Base-by-base conservation (phyloP, 2,888 invertebrate genomes). In the Spilarctia lutea region DNA sequence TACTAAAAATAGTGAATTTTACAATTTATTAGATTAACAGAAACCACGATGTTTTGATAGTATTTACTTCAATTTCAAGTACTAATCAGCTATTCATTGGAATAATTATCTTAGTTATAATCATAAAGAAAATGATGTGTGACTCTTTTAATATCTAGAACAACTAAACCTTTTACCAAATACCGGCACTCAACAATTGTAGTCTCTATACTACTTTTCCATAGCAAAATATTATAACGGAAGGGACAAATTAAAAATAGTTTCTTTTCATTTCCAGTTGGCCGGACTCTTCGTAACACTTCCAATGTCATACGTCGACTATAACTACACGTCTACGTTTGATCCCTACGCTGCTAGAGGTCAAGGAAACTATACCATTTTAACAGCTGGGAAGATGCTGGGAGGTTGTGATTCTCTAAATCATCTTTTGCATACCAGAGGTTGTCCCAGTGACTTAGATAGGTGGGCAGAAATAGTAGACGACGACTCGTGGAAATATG, bases 301-400 rank as follows among this genome's bases (percentile, higher is more conserved):
- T 65, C 82, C 85, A 0, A 91, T 91, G 79, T 97, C 97, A 73
- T 90, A 74, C 11, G 90, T 75, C 3, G 82, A 82, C 45, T 76
- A 73, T 33, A 24, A 79, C n/a, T 80, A 77, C 67, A n/a, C 16
- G 24, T 82, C 82, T 24, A 75, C 74, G 7, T 16, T 20, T 30
- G n/a, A 82, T 48, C 18, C 35, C 0, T 67, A 45, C 2, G 71
- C 82, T 30, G 76, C 79, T 10, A 1, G n/a, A 0, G 27, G 68
- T 3, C 82, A 82, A 60, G 75, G 66, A 1, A 71, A 77, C 33
- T 30, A 6, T 7, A 82, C 81, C 13, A 77, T 20, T 67, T 6
- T 82, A 4, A 79, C 82, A 48, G 1, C 81, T 2, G 82, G 82
- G 2, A 45, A 56, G 2, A 74, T 13, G 48, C 75, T 82, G 0